phyloP scores from a whole-genome alignment of 2,797 vertebrate species.

The Paramormyrops hopkinsi region DNA sequence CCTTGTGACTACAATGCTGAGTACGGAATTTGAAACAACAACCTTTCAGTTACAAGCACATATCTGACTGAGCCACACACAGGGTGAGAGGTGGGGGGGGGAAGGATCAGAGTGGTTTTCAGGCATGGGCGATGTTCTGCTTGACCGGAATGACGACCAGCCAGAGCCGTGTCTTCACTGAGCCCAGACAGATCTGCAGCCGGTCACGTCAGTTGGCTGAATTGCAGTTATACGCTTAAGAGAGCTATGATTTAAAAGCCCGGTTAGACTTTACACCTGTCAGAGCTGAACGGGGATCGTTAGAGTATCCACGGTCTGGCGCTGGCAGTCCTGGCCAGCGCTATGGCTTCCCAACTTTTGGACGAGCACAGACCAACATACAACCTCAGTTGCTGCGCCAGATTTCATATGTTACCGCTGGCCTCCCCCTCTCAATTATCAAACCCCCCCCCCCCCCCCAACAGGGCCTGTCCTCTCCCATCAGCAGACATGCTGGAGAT shows the following conservation, averaged over 20 bases:
- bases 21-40: background rate
- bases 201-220: background rate
- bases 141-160: background rate
- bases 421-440: background rate
- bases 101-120: background rate
- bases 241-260: background rate
- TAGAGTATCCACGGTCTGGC: background rate
- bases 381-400: background rate
- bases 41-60: background rate
- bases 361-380: background rate
- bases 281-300: background rate
- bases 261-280: background rate
- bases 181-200: background rate
- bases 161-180: background rate
- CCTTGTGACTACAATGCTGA: background rate
- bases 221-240: background rate
- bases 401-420: background rate
- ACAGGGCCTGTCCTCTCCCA: background rate
- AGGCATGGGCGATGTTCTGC: background rate
- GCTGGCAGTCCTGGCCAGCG: background rate
- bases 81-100: background rate
- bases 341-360: background rate
- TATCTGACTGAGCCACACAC: background rate
- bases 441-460: background rate
- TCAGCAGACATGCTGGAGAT: background rate